phyloP scores from a whole-genome alignment of 2,113 vertebrate species.

The Pithys albifrons region DNA sequence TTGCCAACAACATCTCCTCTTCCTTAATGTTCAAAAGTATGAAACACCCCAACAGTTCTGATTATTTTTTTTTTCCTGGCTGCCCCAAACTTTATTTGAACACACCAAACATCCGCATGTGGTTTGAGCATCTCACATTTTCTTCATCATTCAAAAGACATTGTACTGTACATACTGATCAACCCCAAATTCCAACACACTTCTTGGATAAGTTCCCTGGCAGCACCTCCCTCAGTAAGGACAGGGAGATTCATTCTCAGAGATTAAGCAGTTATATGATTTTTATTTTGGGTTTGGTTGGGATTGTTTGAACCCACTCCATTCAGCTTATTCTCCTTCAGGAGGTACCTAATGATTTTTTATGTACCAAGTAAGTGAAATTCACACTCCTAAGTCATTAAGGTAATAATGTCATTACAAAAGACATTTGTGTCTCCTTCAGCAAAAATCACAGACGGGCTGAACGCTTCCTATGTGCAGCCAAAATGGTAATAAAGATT shows the following conservation, averaged over 20 bases:
- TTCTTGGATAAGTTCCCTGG: not conserved
- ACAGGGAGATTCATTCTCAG: not conserved
- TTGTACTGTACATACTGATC: not conserved
- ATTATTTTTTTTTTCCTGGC: not conserved
- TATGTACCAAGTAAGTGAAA: not conserved
- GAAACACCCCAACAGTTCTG: not conserved
- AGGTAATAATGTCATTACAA: slow-evolving; percentile 21
- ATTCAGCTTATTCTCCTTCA: not conserved
- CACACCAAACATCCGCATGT: not conserved
- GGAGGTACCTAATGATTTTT: not conserved
- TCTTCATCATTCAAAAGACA: not conserved
- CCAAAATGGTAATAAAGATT: slow-evolving; percentile 62
- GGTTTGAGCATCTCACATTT: not conserved
- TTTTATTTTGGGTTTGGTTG: not conserved
- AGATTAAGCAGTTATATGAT: not conserved
- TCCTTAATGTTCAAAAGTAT: not conserved
- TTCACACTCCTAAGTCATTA: slow-evolving; percentile 6
- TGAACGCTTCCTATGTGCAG: not conserved
- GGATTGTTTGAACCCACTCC: not conserved
- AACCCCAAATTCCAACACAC: not conserved
- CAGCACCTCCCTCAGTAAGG: not conserved
- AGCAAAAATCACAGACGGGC: slow-evolving; percentile 7
- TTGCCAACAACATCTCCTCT: not conserved
- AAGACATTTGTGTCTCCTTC: slow-evolving; percentile 53
- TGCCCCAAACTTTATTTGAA: not conserved